These are phyloP conservation scores for Mormyrops boulengeri DNA, from an alignment of 2,797 vertebrate species.

Conservation along the genomic window DNA sequence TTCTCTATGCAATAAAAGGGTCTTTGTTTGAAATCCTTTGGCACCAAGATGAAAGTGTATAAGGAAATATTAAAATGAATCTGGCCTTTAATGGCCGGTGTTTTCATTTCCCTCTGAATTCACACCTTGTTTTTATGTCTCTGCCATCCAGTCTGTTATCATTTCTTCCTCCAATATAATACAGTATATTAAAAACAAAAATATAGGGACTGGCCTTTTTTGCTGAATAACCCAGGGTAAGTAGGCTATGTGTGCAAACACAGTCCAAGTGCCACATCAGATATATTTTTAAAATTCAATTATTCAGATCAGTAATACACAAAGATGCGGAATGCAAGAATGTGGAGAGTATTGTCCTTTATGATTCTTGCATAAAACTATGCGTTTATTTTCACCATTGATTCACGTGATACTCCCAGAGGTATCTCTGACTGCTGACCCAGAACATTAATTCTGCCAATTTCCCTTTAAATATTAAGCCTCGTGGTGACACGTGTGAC, in stretches of 20 bases:
- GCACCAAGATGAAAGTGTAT: neutral
- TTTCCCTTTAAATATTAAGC: neutral
- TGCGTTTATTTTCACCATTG: neutral
- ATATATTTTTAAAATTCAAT: neutral
- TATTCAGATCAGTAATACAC: neutral
- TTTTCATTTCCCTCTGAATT: neutral
- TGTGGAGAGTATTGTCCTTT: neutral
- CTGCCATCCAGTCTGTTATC: neutral
- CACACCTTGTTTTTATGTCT: neutral
- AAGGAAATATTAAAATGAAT: neutral
- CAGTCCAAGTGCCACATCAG: neutral
- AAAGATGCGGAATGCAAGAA: neutral
- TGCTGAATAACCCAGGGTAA: too few relatives aligned
- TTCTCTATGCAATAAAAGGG: constrained; percentile 33
- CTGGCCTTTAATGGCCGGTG: neutral
- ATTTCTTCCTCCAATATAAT: neutral
- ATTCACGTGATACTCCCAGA: neutral
- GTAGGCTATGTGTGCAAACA: too few relatives aligned
- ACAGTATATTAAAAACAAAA: neutral
- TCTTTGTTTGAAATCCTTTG: constrained; percentile 47
- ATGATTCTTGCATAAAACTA: neutral
- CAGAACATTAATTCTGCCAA: neutral
- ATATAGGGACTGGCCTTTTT: neutral
- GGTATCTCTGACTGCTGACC: neutral
- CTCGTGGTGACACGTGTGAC: neutral